phyloP scores from a whole-genome alignment of 1,140 invertebrate genomes.

The Zeugodacus cucurbitae region DNA sequence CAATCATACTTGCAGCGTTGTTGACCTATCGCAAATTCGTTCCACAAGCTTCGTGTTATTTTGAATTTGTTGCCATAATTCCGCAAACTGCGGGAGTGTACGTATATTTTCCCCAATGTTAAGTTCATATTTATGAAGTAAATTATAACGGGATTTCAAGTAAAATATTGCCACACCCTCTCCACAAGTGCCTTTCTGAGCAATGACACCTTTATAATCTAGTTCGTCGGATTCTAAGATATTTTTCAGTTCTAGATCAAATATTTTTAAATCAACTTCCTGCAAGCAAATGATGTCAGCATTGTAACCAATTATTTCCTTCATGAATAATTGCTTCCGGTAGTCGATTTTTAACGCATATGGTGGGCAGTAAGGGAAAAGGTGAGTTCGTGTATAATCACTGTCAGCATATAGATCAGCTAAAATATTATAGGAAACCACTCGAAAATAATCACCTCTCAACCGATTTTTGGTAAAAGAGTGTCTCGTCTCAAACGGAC shows the following conservation, averaged over 20 bases:
- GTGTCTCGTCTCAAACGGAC: slow-evolving; percentile 85
- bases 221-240: slow-evolving; percentile 69
- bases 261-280: slow-evolving; percentile 89
- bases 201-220: slow-evolving; percentile 73
- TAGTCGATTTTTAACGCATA: slow-evolving; percentile 86
- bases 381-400: slow-evolving; percentile 75
- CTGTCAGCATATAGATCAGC: slow-evolving; percentile 89
- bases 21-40: slow-evolving; percentile 73
- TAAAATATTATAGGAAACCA: slow-evolving; percentile 89
- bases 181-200: slow-evolving; percentile 77
- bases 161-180: slow-evolving; percentile 88
- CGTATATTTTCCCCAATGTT: slow-evolving; percentile 72
- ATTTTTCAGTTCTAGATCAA: slow-evolving; percentile 76
- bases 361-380: slow-evolving; percentile 85
- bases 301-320: slow-evolving; percentile 90
- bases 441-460: slow-evolving; percentile 73
- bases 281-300: slow-evolving; percentile 91
- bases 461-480: slow-evolving; percentile 73
- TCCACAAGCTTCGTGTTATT: slow-evolving; percentile 71
- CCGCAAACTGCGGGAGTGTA: slow-evolving; percentile 68
- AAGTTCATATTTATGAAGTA: slow-evolving; percentile 67
- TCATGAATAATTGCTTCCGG: slow-evolving; percentile 83
- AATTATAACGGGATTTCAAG: slow-evolving; percentile 71
- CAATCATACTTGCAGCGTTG: slow-evolving; percentile 69
- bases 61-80: slow-evolving; percentile 72